Base-by-base conservation (phyloP, 2,888 invertebrate species). In the Girardia tigrina region DNA sequence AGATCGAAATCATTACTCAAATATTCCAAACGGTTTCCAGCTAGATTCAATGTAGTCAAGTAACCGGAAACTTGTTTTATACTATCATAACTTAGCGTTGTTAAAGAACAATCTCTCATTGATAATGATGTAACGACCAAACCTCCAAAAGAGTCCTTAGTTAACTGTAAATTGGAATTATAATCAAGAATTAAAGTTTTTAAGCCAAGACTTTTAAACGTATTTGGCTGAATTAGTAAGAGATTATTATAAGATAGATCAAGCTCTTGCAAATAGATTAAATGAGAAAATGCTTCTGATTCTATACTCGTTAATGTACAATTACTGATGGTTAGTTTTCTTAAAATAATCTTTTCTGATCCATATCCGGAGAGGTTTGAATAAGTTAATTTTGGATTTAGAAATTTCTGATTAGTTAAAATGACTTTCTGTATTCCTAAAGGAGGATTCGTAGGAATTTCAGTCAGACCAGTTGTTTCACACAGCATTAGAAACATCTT, bases 201-300 rank as follows among this genome's bases (percentile, higher is more conserved):
- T 28, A 72, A 28, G n/a, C 6, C 6, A 4, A 72, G 6, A 14
- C 72, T 28, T 28, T 8, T 23, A 28, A 72, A 72, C 8, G 72
- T 72, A 28, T 72, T 26, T 12, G 72, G 27, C 16, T 12, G 26
- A 16, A 72, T 26, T 4, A 26, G n/a, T 8, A 28, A n/a, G 8
- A 72, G 26, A 28, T n/a, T 4, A 26, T 72, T 72, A n/a, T 23
- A 12, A 28, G 72, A 72, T 26, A 72, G 28, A 26, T 72, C 72
- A 4, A 72, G 72, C 6, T 28, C 23, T 6, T 26, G 23, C 8
- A 72, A 28, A 72, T 72, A 27, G 8, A 28, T 72, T 28, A 72
- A 26, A n/a, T 28, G n/a, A 8, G n/a, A n/a, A 27, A 72, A 72
- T 26, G 72, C 72, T 16, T 26, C 12, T n/a, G 72, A 16, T 27